phyloP scores from a whole-genome alignment of 1,140 invertebrate genomes.

The Cotesia glomerata region DNA sequence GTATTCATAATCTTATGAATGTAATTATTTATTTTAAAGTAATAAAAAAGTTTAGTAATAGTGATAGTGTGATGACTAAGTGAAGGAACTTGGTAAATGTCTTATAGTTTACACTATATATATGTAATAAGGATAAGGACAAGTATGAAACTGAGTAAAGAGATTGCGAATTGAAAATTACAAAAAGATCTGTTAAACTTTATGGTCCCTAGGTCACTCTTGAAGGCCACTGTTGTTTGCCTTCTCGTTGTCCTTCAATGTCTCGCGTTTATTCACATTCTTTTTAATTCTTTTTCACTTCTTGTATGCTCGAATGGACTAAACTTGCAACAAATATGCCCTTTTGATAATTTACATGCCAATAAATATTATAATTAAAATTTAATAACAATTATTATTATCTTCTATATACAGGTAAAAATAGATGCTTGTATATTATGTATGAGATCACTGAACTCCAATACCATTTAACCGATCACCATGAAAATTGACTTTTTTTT shows the following conservation, averaged over 20 bases:
- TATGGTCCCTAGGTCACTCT: slow-evolving; percentile 4
- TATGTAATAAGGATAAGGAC: too few relatives aligned
- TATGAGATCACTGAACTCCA: too few relatives aligned
- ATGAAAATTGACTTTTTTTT: too few relatives aligned
- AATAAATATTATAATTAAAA: too few relatives aligned
- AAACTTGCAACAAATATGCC: neutral
- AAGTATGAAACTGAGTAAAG: neutral
- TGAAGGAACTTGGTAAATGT: neutral
- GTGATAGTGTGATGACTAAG: neutral
- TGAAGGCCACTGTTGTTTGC: neutral
- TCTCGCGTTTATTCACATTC: slow-evolving; percentile 4
- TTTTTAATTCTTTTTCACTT: neutral
- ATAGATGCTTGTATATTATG: too few relatives aligned
- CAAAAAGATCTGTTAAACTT: neutral
- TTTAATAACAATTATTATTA: too few relatives aligned
- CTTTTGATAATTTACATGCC: neutral
- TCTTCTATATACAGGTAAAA: too few relatives aligned
- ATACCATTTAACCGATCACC: too few relatives aligned
- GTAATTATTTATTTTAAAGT: neutral
- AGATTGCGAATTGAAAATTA: neutral
- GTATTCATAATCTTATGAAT: neutral
- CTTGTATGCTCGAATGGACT: neutral
- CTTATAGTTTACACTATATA: neutral
- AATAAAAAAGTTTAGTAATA: slow-evolving; percentile 2
- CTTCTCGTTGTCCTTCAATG: slow-evolving; percentile 5